Evolutionary conservation across 2,888 invertebrate genomes (phyloP), one percentile per base, ranked within the genome.

Genomic region (Eupithecia subumbrata): DNA sequence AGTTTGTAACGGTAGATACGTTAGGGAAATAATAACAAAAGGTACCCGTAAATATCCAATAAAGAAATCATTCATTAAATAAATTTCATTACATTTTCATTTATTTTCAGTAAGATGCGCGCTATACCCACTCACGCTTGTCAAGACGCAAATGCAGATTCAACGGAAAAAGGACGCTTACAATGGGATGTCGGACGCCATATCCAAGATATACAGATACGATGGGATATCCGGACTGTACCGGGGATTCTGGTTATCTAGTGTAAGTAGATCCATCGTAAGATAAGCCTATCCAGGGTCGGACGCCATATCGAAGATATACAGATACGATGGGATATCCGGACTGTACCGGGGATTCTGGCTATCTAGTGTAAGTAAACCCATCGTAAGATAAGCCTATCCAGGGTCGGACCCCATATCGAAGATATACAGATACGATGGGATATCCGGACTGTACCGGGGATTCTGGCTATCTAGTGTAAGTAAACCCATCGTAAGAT

Each of bases 401-500:
- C 43, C 14, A n/a, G n/a, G n/a, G 88, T 95, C 97, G 80, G 99
- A 99, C 91, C 99, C 99, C 8, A 97, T 97, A 84, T 93, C 95
- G 48, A 98, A 98, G 94, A 99, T 99, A 83, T 97, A 98, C 84
- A 95, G 95, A 74, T 93, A 96, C 34, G 99, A 99, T 92, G 99
- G 99, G 0, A 86, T 97, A 16, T 94, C 97, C 8, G 99, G 99
- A 0, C 94, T 99, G 0, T 99, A 99, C 88, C 96, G 98, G 84
- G 99, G 99, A 2, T 99, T 99, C 90, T 99, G 98, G 98, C 96
- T 99, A 5, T 98, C 98, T 73, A 98, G 98, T 76, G 96, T 97
- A 78, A 92, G 94, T 92, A 71, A 40, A 66, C 22, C 9, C 43
- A 60, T 11, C 18, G 14, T n/a, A 67, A 14, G 22, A 40, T 9